Evolutionary conservation across 2,797 vertebrate species (phyloP).

Genomic region (Eutrigla gurnardus): DNA sequence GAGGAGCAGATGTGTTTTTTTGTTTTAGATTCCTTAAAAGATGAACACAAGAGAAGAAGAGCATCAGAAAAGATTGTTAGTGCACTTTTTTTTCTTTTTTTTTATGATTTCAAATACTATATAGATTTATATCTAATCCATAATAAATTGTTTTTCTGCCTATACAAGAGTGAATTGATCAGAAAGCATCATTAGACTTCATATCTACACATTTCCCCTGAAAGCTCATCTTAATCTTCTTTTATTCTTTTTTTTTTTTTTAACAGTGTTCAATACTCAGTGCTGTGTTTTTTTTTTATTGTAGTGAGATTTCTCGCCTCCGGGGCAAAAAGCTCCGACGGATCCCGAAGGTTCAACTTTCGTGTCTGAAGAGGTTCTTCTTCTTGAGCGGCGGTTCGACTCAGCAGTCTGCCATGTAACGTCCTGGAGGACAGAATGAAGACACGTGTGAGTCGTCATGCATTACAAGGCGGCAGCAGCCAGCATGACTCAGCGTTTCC

Average conservation of each 20-base stretch:
- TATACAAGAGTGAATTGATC: slow-evolving; percentile 85
- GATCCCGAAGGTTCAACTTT: slow-evolving; percentile 58
- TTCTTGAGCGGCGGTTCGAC: slow-evolving; percentile 60
- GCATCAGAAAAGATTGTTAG: slow-evolving; percentile 83
- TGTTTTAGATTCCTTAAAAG: slow-evolving; percentile 47
- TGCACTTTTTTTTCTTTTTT: slow-evolving; percentile 77
- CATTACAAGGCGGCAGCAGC: neutral
- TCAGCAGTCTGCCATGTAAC: slow-evolving; percentile 99
- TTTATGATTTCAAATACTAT: slow-evolving; percentile 84
- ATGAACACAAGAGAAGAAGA: slow-evolving; percentile 61
- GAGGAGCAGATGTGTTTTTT: slow-evolving; percentile 16
- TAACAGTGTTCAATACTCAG: slow-evolving; percentile 94
- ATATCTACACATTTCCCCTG: slow-evolving; percentile 78
- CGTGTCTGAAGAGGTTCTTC: slow-evolving; percentile 46
- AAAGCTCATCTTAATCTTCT: slow-evolving; percentile 71
- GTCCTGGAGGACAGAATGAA: slow-evolving; percentile 85
- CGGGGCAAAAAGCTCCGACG: slow-evolving; percentile 74
- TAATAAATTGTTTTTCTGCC: slow-evolving; percentile 84
- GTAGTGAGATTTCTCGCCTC: slow-evolving; percentile 84
- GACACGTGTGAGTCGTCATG: neutral
- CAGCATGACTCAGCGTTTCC: neutral
- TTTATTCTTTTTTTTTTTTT: slow-evolving; percentile 58
- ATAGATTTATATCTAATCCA: slow-evolving; percentile 80
- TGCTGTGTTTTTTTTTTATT: slow-evolving; percentile 90
- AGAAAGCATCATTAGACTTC: slow-evolving; percentile 81